phyloP scores from a whole-genome alignment of 92 coral and sea anemone species.

The Porites rus region DNA sequence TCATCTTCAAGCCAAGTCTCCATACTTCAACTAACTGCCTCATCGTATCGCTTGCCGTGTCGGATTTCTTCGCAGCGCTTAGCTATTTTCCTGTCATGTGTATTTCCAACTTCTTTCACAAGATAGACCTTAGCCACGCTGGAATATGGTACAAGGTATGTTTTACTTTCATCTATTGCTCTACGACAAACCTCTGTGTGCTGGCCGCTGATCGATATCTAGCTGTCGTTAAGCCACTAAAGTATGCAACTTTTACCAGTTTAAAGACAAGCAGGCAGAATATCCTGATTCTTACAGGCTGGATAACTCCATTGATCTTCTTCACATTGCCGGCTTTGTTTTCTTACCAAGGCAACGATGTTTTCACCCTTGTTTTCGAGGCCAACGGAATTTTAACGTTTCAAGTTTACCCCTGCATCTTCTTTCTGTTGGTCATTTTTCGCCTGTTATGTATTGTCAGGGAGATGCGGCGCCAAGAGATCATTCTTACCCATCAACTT shows the following conservation, averaged over 20 bases:
- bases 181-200: constrained; percentile 28
- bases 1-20: constrained; percentile 6
- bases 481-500: constrained; percentile 10
- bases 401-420: constrained; percentile 12
- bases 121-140: constrained; percentile 8
- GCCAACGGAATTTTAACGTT: constrained; percentile 9
- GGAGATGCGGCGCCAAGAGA: constrained; percentile 10
- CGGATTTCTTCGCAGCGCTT: constrained; percentile 16
- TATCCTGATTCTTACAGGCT: not conserved
- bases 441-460: constrained; percentile 7
- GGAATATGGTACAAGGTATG: constrained; percentile 13
- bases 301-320: constrained; percentile 20
- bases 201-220: constrained; percentile 24
- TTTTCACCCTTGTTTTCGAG: constrained; percentile 13
- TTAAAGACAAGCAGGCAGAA: not conserved
- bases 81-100: constrained; percentile 1
- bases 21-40: constrained; percentile 30
- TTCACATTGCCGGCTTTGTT: constrained; percentile 24
- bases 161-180: constrained; percentile 9
- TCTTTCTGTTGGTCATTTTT: constrained; percentile 19
- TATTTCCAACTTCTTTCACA: not conserved
- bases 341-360: constrained; percentile 1
- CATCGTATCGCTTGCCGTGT: constrained; percentile 22
- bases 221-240: constrained; percentile 24
- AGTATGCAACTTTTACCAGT: not conserved